Percentiles rank a stretch among this genome's conserved stretches.
Evolutionary conservation across 1,140 invertebrate genomes (phyloP).

Genomic region (Plodia interpunctella): DNA sequence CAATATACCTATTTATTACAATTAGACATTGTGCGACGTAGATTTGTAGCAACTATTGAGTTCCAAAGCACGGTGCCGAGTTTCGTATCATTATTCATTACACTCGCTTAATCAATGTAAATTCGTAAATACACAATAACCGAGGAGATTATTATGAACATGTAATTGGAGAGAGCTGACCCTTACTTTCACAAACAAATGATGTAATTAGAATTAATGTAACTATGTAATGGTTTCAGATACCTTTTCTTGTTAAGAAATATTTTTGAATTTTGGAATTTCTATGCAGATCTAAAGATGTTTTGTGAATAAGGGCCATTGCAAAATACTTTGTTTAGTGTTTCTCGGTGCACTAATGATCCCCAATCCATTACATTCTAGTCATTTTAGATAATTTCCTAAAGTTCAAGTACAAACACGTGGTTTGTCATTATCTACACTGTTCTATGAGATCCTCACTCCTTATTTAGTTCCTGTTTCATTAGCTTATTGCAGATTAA

Average conservation of each 20-base stretch:
- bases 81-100: constrained; percentile 23
- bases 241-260: too few species aligned
- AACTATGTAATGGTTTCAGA: too few species aligned
- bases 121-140: constrained; percentile 42
- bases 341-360: background rate
- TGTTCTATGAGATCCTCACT: background rate
- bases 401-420: background rate
- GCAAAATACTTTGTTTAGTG: background rate
- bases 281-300: background rate
- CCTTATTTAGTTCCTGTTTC: background rate
- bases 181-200: background rate
- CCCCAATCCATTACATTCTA: background rate
- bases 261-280: too few species aligned
- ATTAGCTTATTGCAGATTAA: background rate
- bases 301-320: background rate
- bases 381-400: constrained; percentile 2
- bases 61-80: constrained; percentile 27
- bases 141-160: constrained; percentile 51
- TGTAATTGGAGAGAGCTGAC: constrained; percentile 47
- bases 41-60: constrained; percentile 14
- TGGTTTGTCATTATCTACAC: background rate
- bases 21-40: background rate
- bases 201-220: too few species aligned
- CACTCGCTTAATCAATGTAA: constrained; percentile 61
- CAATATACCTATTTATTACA: background rate